Evolutionary conservation across 2,797 vertebrate species (phyloP), one percentile per base, ranked within the genome.

Genomic region (Rhinatrema bivittatum): DNA sequence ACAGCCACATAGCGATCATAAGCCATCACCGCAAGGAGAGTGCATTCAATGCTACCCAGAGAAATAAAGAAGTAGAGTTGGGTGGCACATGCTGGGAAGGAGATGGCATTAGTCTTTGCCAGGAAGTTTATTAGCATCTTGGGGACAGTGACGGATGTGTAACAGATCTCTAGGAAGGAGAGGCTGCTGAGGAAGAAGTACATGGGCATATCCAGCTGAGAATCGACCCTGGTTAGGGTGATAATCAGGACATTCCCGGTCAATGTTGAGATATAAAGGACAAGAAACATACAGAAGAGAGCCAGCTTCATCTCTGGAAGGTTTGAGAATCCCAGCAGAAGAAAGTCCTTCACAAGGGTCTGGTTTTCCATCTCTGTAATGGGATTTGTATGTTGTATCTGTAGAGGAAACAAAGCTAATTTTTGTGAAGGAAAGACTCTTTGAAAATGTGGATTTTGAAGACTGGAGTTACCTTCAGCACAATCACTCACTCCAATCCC

Each of bases 1-100:
- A 67, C 62, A 43, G 65, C 60, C 23, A 62, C 31, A 2, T 60
- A 74, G 11, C 41, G 39, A 14, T 70, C 64, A 8, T 59, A 69
- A 14, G 64, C 62, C 71, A 68, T 71, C 12, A 46, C 42, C 3
- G 60, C 61, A 10, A 74, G 51, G 1, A 68, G 47, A 17, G 67
- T 40, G 18, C 68, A 66, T 38, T 73, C 67, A 7, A 63, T 62
- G 2, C 51, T 63, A 3, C 53, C 60, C 32, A 73, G 42, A 6
- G 67, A 49, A 27, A 58, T 57, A 9, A 65, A 70, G 4, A 46
- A 37, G 28, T 64, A 70, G 3, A 74, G 38, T n/a, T 77, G 68
- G 10, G 42, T 36, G 29, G 74, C 27, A 29, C 65, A 74, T 6
- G 44, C 36, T 4, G 15, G 25, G 26, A 64, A 33, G 3, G 62